phyloP scores from a whole-genome alignment of 2,888 invertebrate genomes.

The Megastigmus dorsalis region DNA sequence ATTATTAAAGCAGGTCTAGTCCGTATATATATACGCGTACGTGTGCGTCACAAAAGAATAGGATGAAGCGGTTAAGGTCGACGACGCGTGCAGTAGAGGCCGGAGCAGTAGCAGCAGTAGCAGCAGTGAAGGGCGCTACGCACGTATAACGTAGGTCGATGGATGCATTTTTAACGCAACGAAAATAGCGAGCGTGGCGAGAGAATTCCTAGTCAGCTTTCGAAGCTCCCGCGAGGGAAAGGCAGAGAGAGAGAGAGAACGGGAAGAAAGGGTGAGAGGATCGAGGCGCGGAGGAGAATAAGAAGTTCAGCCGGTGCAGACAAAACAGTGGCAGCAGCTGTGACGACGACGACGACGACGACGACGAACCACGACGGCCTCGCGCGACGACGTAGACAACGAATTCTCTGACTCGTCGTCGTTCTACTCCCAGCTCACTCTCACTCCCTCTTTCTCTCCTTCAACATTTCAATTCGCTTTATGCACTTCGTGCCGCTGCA shows the following conservation, averaged over 20 bases:
- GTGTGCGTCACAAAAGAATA: conserved; percentile 31
- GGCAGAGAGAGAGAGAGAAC: conserved; percentile 8
- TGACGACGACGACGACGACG: conserved; percentile 63
- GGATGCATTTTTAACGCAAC: conserved; percentile 73
- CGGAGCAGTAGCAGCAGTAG: no score
- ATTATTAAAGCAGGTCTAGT: conserved; percentile 25
- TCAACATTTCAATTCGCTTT: conserved; percentile 51
- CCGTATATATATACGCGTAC: no score
- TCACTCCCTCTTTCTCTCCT: conserved; percentile 50
- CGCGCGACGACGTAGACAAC: conserved; percentile 54
- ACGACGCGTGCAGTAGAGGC: conserved; percentile 53
- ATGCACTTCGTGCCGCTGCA: conserved; percentile 2
- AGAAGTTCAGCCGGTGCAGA: conserved; percentile 54
- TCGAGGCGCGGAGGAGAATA: background rate
- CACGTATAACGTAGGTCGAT: conserved; percentile 47
- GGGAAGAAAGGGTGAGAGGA: background rate
- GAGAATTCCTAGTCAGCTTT: background rate
- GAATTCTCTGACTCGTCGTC: conserved; percentile 57
- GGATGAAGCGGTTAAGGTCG: conserved; percentile 53
- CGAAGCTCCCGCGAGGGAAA: conserved; percentile 42
- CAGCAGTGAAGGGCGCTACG: background rate
- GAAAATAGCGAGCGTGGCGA: conserved; percentile 67
- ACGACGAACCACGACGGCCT: conserved; percentile 61
- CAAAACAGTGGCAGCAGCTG: conserved; percentile 71
- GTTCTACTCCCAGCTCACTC: conserved; percentile 16